Base-by-base conservation (phyloP, 1,140 invertebrate species). In the Hylyphantes graminicola region DNA sequence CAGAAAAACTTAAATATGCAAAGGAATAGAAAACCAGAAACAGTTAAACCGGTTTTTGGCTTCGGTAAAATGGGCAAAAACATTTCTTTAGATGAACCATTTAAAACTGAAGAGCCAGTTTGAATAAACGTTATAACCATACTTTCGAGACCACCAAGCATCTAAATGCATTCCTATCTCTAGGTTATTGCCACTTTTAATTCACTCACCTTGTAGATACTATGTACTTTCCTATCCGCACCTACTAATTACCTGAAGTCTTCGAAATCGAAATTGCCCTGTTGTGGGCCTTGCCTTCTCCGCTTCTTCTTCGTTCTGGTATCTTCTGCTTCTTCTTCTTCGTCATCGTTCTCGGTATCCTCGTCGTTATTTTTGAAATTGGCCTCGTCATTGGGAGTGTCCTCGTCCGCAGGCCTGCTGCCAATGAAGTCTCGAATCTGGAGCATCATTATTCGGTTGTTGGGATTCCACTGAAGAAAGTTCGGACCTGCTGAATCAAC, bases 381-480 rank as follows among this genome's bases (percentile, higher is more conserved):
- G 5, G 51, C 68, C 9, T 70, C 50, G n/a, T 51, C 48, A 8
- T 81, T 57, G 10, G 79, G 59, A 7, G 61, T 50, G 1, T 54
- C 48, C 0, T 55, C 19, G 0, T 81, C 54, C 17, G 74, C 35
- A 12, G n/a, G 21, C 13, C 19, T 74, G 13, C 8, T 67, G 9
- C 59, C 51, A 9, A 83, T 67, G 80, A 21, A 83, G 9, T 83
- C 80, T 35, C 59, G 74, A 61, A 83, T 54, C 11, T 83, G 80
- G 5, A 83, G 21, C 19, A 83, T 21, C 80, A 83, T 83, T 21
- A 83, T 64, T 15, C 55, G 54, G 13, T 63, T 64, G 9, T 63
- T 63, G 0, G 70, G 70, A 35, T 75, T 75, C 70, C 70, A 83
- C 12, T 59, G 15, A 6, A 83, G 59, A 12, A 83, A 83, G 54